These are phyloP conservation scores for Helobdella robusta DNA, from an alignment of 2,888 invertebrate genomes.

Conservation along the genomic window DNA sequence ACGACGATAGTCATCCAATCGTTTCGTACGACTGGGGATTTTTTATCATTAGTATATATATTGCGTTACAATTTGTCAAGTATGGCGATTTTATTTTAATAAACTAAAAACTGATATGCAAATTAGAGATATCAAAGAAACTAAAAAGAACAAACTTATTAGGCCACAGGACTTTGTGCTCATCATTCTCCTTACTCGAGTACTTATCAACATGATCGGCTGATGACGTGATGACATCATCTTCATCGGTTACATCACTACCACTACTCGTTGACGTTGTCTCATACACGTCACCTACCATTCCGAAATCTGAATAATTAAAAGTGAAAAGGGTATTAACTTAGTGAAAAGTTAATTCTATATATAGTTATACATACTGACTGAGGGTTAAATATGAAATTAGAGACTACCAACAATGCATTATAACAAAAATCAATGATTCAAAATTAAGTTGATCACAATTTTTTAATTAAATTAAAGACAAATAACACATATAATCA, in stretches of 20 bases:
- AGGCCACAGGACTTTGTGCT: neutral
- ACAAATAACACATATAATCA: no score
- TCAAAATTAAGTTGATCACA: no score
- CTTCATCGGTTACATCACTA: constrained; percentile 23
- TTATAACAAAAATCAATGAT: no score
- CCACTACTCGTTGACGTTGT: constrained; percentile 3
- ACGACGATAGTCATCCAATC: constrained; percentile 72
- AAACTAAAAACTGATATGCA: no score
- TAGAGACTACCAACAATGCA: neutral
- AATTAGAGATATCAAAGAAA: no score
- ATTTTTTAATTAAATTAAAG: no score
- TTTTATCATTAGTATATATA: neutral
- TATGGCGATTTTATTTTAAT: no score
- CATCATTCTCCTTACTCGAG: no score
- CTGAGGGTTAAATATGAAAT: neutral
- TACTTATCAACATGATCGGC: no score
- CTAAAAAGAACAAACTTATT: neutral
- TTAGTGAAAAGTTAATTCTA: neutral
- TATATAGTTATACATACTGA: neutral
- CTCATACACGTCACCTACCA: neutral
- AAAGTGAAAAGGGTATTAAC: neutral
- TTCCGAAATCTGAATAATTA: neutral
- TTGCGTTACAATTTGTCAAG: neutral
- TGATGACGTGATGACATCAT: constrained; percentile 1
- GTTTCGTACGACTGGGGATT: neutral